phyloP scores from a whole-genome alignment of 2,113 vertebrate species.

The Lampris incognitus region DNA sequence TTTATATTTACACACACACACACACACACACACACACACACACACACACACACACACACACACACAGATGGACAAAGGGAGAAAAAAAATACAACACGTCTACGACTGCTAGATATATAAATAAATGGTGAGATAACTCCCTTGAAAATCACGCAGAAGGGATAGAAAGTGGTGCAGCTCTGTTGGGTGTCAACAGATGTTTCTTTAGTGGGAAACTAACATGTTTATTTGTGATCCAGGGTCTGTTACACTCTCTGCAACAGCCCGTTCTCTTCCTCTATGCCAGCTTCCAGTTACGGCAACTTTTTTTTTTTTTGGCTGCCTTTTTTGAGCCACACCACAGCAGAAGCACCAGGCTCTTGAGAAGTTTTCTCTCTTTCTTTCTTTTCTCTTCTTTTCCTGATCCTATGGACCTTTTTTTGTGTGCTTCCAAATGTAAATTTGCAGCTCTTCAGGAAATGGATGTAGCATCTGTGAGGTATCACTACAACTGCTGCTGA shows the following conservation, averaged over 20 bases:
- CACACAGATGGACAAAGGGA: no score
- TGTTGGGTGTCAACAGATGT: constrained; percentile 25
- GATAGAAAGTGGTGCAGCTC: neutral
- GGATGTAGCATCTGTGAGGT: constrained; percentile 59
- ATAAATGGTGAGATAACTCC: neutral
- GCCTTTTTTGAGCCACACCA: constrained; percentile 11
- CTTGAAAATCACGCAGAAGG: no score
- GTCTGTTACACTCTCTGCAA: neutral
- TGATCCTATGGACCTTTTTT: neutral
- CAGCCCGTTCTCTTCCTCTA: neutral
- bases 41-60: no score
- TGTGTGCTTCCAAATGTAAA: constrained; percentile 43
- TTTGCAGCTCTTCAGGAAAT: constrained; percentile 49
- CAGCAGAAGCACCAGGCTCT: neutral
- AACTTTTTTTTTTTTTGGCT: constrained; percentile 13
- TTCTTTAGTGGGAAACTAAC: constrained; percentile 30
- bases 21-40: no score
- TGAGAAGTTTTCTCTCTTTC: neutral
- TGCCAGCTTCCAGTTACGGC: constrained; percentile 19
- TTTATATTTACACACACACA: no score
- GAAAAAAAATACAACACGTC: no score
- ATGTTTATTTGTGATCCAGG: constrained; percentile 24
- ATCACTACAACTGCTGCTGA: constrained; percentile 2
- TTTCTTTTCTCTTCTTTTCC: neutral
- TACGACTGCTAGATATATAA: neutral